These are phyloP conservation scores for Drosophila obscura DNA, from an alignment of 1,140 invertebrate genomes.

Conservation along the genomic window DNA sequence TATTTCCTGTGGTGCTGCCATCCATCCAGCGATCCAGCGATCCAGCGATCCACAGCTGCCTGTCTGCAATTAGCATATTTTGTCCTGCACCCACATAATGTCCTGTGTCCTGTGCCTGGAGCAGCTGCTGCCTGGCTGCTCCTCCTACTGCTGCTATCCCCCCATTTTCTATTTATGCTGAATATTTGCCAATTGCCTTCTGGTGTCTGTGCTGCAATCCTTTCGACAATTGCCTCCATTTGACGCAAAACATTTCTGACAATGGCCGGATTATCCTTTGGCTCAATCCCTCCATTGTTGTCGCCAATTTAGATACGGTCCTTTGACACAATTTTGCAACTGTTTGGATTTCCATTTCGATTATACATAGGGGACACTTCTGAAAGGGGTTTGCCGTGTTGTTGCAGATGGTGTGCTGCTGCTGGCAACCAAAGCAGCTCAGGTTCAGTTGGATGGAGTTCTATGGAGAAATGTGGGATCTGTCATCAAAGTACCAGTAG, in stretches of 20 bases:
- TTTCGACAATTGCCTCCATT: conserved; percentile 46
- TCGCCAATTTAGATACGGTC: conserved; percentile 22
- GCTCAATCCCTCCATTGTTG: conserved; percentile 52
- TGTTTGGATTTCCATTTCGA: conserved; percentile 25
- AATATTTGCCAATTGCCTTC: conserved; percentile 46
- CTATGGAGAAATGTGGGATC: neutral
- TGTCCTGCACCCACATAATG: conserved; percentile 54
- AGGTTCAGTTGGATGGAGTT: too few relatives aligned
- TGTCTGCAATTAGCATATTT: conserved; percentile 47
- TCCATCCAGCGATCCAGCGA: too few relatives aligned
- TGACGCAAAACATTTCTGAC: conserved; percentile 44
- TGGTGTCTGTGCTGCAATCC: conserved; percentile 23
- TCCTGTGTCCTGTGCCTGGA: conserved; percentile 27
- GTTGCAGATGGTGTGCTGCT: too few relatives aligned
- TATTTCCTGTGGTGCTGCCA: conserved; percentile 45
- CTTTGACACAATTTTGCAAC: conserved; percentile 50
- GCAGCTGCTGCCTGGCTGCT: conserved; percentile 28
- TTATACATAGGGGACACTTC: conserved; percentile 11
- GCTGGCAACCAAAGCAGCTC: neutral
- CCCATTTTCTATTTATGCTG: conserved; percentile 15
- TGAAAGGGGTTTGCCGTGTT: neutral
- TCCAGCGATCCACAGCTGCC: conserved; percentile 37
- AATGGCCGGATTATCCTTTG: conserved; percentile 55
- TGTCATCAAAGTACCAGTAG: too few relatives aligned
- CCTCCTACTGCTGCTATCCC: conserved; percentile 10